phyloP scores from a whole-genome alignment of 2,113 vertebrate species.

The Poeciliopsis turrubarensis region DNA sequence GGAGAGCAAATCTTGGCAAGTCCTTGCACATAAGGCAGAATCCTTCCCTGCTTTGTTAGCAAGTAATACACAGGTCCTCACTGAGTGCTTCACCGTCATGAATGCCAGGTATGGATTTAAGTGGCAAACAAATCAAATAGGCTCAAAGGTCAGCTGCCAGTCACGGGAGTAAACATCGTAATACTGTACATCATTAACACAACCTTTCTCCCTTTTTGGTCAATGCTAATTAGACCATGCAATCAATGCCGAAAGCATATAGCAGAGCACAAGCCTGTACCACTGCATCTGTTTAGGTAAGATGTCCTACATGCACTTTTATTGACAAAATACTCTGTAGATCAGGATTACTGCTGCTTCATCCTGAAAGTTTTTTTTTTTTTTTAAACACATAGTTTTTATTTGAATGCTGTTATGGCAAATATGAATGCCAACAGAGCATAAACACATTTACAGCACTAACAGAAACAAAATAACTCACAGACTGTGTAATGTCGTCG shows the following conservation, averaged over 20 bases:
- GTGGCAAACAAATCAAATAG: conserved; percentile 40
- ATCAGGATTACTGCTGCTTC: conserved; percentile 32
- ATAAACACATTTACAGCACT: conserved; percentile 28
- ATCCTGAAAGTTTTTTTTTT: conserved; percentile 31
- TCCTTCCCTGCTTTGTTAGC: conserved; percentile 21
- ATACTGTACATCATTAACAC: conserved; percentile 20
- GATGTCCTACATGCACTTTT: conserved; percentile 16
- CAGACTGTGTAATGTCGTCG: not conserved
- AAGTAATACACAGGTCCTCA: not conserved
- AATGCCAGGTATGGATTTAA: conserved; percentile 30
- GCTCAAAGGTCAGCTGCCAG: conserved; percentile 55
- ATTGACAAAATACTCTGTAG: conserved; percentile 44
- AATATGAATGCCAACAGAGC: conserved; percentile 41
- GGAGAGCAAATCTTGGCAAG: not conserved
- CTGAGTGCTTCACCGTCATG: conserved; percentile 33
- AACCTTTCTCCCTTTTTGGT: conserved; percentile 8
- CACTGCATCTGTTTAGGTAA: conserved; percentile 29
- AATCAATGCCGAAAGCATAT: conserved; percentile 37
- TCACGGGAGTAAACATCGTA: conserved; percentile 14
- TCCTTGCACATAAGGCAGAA: not conserved
- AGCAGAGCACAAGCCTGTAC: conserved; percentile 54
- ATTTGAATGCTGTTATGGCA: conserved; percentile 55
- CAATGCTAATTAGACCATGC: conserved; percentile 48
- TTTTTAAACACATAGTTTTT: conserved; percentile 19
- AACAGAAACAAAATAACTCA: not conserved